phyloP scores from a whole-genome alignment of 1,140 invertebrate species.

The Cyclargus thomasi region DNA sequence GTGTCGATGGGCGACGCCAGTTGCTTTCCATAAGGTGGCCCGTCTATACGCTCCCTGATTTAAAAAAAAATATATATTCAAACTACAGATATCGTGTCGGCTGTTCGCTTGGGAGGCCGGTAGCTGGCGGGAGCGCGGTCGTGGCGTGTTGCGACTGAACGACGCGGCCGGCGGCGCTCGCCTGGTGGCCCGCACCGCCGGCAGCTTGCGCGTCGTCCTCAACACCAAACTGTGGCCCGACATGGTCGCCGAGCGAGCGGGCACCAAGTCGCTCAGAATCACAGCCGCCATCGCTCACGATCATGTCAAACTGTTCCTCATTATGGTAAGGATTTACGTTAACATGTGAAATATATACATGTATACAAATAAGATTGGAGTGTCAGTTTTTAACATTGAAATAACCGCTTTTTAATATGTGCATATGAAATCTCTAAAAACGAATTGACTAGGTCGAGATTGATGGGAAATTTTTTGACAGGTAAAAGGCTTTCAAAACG shows the following conservation, averaged over 20 bases:
- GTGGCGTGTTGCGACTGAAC: slow-evolving; percentile 91
- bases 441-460: too few relatives aligned
- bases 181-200: slow-evolving; percentile 89
- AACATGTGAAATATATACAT: too few relatives aligned
- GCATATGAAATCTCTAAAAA: too few relatives aligned
- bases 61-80: not conserved
- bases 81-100: slow-evolving; percentile 87
- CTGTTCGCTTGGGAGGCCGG: slow-evolving; percentile 92
- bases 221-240: slow-evolving; percentile 96
- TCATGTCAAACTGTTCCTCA: slow-evolving; percentile 89
- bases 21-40: too few relatives aligned
- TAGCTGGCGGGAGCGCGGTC: slow-evolving; percentile 92
- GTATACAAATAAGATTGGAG: too few relatives aligned
- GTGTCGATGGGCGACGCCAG: too few relatives aligned
- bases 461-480: too few relatives aligned
- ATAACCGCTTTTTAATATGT: too few relatives aligned
- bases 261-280: slow-evolving; percentile 89
- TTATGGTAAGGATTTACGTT: slow-evolving; percentile 79
- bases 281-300: slow-evolving; percentile 91
- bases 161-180: slow-evolving; percentile 84
- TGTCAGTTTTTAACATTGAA: too few relatives aligned
- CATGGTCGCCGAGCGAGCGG: slow-evolving; percentile 92
- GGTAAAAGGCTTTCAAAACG: too few relatives aligned
- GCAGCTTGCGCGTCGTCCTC: slow-evolving; percentile 90
- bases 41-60: too few relatives aligned